phyloP scores from a whole-genome alignment of 1,140 invertebrate genomes.

The Rhagoletis pomonella region DNA sequence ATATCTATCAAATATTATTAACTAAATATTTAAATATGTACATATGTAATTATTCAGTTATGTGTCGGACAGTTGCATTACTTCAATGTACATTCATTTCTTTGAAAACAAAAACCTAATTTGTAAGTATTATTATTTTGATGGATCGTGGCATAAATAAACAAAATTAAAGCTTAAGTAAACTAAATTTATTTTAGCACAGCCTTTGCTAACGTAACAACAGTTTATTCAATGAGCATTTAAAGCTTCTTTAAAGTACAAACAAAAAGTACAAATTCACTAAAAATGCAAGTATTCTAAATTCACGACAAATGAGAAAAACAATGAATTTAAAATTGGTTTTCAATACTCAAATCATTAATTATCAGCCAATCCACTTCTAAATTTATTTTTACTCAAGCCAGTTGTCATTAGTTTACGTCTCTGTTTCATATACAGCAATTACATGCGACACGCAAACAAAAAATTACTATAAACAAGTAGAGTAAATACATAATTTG shows the following conservation, averaged over 20 bases:
- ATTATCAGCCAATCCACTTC: not conserved
- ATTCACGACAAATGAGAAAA: not conserved
- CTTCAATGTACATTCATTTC: not conserved
- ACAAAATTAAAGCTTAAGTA: not conserved
- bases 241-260: too few species aligned
- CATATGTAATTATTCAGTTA: not conserved
- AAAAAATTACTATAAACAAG: not conserved
- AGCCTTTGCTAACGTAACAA: too few species aligned
- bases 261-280: too few species aligned
- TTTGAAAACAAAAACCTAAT: slow-evolving; percentile 8
- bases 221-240: too few species aligned
- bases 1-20: too few species aligned
- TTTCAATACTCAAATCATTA: not conserved
- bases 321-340: not conserved
- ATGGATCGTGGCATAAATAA: not conserved
- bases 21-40: not conserved
- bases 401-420: not conserved
- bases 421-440: not conserved
- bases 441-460: not conserved
- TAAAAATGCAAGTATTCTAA: too few species aligned
- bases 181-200: slow-evolving; percentile 7
- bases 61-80: not conserved
- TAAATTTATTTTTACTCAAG: not conserved
- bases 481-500: not conserved
- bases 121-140: slow-evolving; percentile 21